A percentile compares a stretch with the other conserved stretches of the same genome.
Conservation (phyloP, 1,140 invertebrate genomes). For the Ptiloglossa arizonensis region DNA sequence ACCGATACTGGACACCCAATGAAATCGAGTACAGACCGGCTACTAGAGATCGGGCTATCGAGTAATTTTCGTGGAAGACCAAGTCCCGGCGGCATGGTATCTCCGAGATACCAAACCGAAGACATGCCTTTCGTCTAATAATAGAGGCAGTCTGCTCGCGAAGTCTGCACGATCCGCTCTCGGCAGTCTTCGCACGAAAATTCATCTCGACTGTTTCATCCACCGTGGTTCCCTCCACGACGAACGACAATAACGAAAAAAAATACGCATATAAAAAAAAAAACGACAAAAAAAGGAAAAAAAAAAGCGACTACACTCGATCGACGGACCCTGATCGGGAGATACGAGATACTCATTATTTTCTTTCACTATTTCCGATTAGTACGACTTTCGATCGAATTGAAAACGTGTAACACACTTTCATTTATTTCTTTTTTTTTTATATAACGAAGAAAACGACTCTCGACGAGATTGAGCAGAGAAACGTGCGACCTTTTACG, state of each 20-base stretch:
- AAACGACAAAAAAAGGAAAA: constrained; percentile 16
- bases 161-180: constrained; percentile 49
- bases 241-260: constrained; percentile 56
- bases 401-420: neutral
- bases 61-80: constrained; percentile 34
- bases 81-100: constrained; percentile 48
- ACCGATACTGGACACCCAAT: neutral
- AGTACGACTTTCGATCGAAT: constrained; percentile 8
- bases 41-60: constrained; percentile 1
- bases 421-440: neutral
- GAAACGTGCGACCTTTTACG: constrained; percentile 9
- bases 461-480: neutral
- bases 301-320: constrained; percentile 17
- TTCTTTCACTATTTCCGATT: neutral
- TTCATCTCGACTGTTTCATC: constrained; percentile 66
- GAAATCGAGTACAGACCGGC: neutral
- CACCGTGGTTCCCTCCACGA: constrained; percentile 54
- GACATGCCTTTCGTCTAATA: constrained; percentile 71
- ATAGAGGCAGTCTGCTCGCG: constrained; percentile 66
- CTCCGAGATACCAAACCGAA: constrained; percentile 65
- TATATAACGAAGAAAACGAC: constrained; percentile 19
- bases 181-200: constrained; percentile 68
- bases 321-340: constrained; percentile 7
- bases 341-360: neutral
- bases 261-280: neutral